phyloP scores from a whole-genome alignment of 2,888 invertebrate species.

The Fragum fragum region DNA sequence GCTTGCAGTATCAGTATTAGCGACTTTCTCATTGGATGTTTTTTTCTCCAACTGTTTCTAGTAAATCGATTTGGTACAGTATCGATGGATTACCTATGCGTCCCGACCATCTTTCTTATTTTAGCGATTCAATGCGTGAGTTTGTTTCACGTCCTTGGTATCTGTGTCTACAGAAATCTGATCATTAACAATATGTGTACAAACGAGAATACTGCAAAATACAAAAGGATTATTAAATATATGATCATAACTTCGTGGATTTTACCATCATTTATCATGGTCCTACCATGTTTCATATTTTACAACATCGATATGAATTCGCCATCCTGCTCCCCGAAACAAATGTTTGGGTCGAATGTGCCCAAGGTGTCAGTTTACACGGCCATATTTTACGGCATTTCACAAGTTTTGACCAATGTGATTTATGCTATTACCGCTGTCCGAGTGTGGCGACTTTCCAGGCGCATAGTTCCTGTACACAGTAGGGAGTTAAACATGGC shows the following conservation, averaged over 20 bases:
- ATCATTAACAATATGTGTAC: neutral
- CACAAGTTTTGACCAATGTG: neutral
- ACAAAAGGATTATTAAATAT: neutral
- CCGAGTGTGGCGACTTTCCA: neutral
- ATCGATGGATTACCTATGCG: neutral
- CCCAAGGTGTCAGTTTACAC: neutral
- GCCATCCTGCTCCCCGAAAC: neutral
- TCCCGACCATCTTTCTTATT: neutral
- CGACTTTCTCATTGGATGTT: neutral
- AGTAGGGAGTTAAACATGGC: neutral
- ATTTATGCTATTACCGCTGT: neutral
- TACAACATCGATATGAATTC: neutral
- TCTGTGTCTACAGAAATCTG: neutral
- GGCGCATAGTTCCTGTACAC: neutral
- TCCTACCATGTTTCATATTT: neutral
- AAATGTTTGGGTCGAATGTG: neutral
- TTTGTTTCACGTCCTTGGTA: neutral
- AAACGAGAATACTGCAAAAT: neutral
- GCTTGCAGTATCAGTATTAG: slow-evolving; percentile 6
- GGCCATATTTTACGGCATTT: neutral
- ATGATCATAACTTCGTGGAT: neutral
- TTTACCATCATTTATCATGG: neutral
- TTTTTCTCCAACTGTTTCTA: neutral
- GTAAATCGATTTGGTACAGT: neutral
- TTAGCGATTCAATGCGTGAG: neutral